These are phyloP conservation scores for Perithous albicinctus DNA, from an alignment of 2,888 invertebrate genomes.

Conservation along the genomic window DNA sequence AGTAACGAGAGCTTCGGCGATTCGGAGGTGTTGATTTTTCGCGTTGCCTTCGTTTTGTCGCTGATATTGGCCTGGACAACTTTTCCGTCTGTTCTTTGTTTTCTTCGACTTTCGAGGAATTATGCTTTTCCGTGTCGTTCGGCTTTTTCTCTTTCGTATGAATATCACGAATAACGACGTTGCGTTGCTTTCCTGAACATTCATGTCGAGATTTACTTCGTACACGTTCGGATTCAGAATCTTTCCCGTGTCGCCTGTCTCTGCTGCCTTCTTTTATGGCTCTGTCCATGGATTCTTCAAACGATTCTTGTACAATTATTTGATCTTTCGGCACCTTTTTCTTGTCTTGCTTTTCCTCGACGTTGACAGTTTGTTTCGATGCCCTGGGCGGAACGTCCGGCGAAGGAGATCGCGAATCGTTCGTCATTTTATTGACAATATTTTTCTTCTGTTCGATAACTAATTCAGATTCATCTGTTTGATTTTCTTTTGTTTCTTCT, in stretches of 20 bases:
- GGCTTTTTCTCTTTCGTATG: slow-evolving; percentile 26
- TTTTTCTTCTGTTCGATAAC: neutral
- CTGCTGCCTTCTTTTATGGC: neutral
- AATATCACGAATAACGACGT: slow-evolving; percentile 9
- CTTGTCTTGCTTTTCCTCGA: neutral
- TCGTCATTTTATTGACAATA: neutral
- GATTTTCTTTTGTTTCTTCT: neutral
- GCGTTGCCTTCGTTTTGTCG: slow-evolving; percentile 33
- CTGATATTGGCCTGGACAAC: slow-evolving; percentile 26
- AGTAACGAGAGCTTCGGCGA: slow-evolving; percentile 54
- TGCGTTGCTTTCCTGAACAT: slow-evolving; percentile 22
- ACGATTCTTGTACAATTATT: neutral
- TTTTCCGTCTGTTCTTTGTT: slow-evolving; percentile 37
- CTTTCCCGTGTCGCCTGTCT: neutral
- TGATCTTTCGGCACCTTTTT: neutral
- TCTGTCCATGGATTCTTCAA: neutral
- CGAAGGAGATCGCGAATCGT: slow-evolving; percentile 11
- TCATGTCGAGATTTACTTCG: slow-evolving; percentile 42
- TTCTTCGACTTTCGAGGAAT: slow-evolving; percentile 28
- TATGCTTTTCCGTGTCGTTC: neutral
- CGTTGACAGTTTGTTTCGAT: neutral
- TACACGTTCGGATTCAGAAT: slow-evolving; percentile 3
- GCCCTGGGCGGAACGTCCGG: neutral
- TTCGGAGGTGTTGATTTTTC: slow-evolving; percentile 42
- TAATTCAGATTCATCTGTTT: slow-evolving; percentile 10